Evolutionary conservation across 2,888 invertebrate species (phyloP).

Genomic region (Leptinotarsa haldemani): DNA sequence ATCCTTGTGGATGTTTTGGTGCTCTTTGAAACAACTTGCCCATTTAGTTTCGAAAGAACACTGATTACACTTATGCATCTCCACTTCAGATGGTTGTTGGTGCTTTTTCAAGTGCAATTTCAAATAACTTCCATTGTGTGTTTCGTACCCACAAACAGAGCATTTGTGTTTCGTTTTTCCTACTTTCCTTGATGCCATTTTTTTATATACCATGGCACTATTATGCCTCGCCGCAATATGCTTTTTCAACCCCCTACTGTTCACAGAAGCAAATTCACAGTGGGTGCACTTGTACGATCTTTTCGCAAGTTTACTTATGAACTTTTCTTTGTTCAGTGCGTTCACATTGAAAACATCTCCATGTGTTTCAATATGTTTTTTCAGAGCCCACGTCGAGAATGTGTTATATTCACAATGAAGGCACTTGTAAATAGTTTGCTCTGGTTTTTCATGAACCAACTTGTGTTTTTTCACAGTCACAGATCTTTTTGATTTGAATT

Average conservation of each 20-base stretch:
- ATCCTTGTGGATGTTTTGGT: conserved; percentile 6
- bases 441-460: conserved; percentile 12
- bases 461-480: background rate
- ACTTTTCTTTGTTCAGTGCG: background rate
- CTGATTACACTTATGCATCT: conserved; percentile 15
- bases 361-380: conserved; percentile 2
- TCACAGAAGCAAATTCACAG: background rate
- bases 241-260: background rate
- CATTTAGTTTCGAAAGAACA: conserved; percentile 14
- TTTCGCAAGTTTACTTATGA: background rate
- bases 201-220: background rate
- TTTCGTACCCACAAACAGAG: background rate
- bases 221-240: background rate
- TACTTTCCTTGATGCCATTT: background rate
- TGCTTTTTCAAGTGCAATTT: background rate
- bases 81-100: background rate
- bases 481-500: background rate
- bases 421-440: background rate
- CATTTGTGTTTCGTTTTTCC: background rate
- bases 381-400: background rate
- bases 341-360: background rate
- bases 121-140: background rate
- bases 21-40: background rate
- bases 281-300: background rate
- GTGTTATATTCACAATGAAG: conserved; percentile 4